Percentiles rank a stretch among this genome's conserved stretches.
Conservation (phyloP, 92 coral and sea anemone species). For the Zoanthus gigantus region DNA sequence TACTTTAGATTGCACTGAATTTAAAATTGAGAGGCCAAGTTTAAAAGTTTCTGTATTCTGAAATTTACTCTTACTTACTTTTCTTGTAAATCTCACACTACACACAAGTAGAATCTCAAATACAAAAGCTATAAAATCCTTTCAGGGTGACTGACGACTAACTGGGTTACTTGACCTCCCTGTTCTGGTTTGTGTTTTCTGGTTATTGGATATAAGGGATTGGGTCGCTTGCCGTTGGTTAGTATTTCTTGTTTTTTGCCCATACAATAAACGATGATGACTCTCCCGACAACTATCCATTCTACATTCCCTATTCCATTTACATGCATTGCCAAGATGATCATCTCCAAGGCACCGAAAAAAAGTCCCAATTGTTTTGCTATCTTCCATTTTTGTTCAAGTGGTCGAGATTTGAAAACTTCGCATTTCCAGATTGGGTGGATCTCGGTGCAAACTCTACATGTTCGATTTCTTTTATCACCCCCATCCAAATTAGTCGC, state of each 20-base stretch:
- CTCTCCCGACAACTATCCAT: conserved; percentile 43
- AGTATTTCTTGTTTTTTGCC: conserved; percentile 1
- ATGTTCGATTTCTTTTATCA: conserved; percentile 27
- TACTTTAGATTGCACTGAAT: too few species aligned
- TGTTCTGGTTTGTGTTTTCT: conserved; percentile 7
- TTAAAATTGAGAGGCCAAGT: too few species aligned
- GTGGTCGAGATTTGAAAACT: conserved; percentile 45
- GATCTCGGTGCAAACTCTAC: conserved; percentile 52
- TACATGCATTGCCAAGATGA: conserved; percentile 59
- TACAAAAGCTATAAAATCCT: too few species aligned
- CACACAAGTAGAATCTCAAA: too few species aligned
- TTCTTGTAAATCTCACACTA: too few species aligned
- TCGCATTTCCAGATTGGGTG: conserved; percentile 69
- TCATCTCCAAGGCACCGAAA: conserved; percentile 68
- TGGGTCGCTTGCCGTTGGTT: conserved; percentile 8
- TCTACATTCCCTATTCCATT: conserved; percentile 45
- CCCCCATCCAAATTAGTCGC: neutral
- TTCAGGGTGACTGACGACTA: too few species aligned
- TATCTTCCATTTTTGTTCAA: conserved; percentile 62
- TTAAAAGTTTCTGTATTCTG: too few species aligned
- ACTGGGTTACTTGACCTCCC: conserved; percentile 9
- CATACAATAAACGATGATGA: conserved; percentile 38
- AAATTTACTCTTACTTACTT: too few species aligned
- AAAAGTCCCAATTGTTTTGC: conserved; percentile 61
- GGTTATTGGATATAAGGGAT: neutral